Evolutionary conservation across 2,797 vertebrate genomes (phyloP), one percentile per base, ranked within the genome.

Genomic region (Tadarida brasiliensis): DNA sequence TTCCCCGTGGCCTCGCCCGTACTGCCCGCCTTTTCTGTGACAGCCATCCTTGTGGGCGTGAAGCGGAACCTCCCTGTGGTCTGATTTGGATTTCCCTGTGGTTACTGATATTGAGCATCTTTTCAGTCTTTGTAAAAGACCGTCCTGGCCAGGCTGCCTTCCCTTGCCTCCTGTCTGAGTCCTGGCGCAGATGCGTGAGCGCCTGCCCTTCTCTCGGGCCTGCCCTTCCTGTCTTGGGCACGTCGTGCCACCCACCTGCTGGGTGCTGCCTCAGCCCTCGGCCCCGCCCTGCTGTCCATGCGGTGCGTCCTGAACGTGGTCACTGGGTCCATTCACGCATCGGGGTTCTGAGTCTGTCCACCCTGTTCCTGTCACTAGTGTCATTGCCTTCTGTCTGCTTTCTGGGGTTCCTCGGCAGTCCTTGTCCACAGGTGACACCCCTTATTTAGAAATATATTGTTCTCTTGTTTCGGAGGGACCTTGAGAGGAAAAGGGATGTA

Each of bases 221-320:
- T 35, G 19, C n/a, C 8, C 2, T 20, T 61, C 20, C 63, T 51
- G 39, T 61, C 54, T 24, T 24, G n/a, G 71, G 24, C n/a, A 2
- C 3, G 4, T 4, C 19, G 17, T n/a, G 71, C 61, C 7, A 4
- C 65, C 19, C 1, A 28, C 67, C 28, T 35, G 1, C 4, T 28
- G 26, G 51, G n/a, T 2, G 7, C 19, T 4, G 39, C 77, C 76
- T 44, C 8, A 0, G 12, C 20, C 47, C 33, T 7, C 0, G 2
- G 14, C 35, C 54, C 11, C 2, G 0, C 8, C 15, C 56, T 15
- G 11, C n/a, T 3, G 20, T 30, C 28, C 6, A 0, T 0, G 0
- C 65, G 35, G 24, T 65, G 26, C 61, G 3, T 19, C 15, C 56
- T 63, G 26, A 7, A 3, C 35, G 5, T 24, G 17, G 2, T 16